These are phyloP conservation scores for Poecilia gillii DNA, from an alignment of 2,797 vertebrate species.

Conservation along the genomic window DNA sequence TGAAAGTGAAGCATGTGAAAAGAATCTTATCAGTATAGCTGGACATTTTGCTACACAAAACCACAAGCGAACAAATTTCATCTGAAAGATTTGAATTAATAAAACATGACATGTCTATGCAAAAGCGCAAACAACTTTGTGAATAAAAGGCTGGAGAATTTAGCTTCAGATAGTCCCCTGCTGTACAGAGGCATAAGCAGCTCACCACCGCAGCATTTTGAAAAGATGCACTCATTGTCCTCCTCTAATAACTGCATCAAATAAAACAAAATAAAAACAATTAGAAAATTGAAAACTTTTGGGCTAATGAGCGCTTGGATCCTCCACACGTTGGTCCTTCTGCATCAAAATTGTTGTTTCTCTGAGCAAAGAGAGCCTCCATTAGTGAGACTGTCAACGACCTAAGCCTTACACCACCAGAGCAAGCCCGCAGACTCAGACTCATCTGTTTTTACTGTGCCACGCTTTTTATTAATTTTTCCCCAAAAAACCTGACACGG, in stretches of 20 bases:
- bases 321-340: slow-evolving; percentile 44
- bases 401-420: slow-evolving; percentile 74
- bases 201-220: slow-evolving; percentile 34
- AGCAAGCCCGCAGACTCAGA: slow-evolving; percentile 87
- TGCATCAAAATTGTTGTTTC: slow-evolving; percentile 29
- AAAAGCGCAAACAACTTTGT: slow-evolving; percentile 33
- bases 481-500: slow-evolving; percentile 88
- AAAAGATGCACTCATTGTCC: slow-evolving; percentile 39
- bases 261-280: slow-evolving; percentile 52
- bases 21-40: background rate
- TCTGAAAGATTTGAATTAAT: background rate
- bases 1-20: background rate
- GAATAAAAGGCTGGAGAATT: slow-evolving; percentile 59
- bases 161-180: slow-evolving; percentile 45
- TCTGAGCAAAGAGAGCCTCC: slow-evolving; percentile 39
- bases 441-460: slow-evolving; percentile 87
- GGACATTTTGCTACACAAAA: background rate
- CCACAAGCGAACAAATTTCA: background rate
- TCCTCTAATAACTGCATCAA: slow-evolving; percentile 51
- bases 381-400: slow-evolving; percentile 61
- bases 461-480: slow-evolving; percentile 92
- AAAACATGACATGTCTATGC: slow-evolving; percentile 4
- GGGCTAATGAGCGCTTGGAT: slow-evolving; percentile 35
- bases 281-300: slow-evolving; percentile 52
- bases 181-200: slow-evolving; percentile 38